Evolutionary conservation across 2,113 vertebrate species (phyloP).

Genomic region (Dinomys branickii): DNA sequence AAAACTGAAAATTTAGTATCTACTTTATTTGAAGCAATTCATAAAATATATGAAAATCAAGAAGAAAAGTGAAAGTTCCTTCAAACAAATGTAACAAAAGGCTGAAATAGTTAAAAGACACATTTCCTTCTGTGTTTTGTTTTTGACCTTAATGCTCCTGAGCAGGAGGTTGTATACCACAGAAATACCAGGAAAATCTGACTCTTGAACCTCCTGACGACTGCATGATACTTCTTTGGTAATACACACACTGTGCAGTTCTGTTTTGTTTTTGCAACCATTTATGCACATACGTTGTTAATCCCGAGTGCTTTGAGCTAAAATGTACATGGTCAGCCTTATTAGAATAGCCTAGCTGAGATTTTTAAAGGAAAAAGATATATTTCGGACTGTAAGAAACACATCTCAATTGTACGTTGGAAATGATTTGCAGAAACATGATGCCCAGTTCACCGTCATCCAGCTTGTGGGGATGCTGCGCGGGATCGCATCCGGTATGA

Average conservation of each 20-base stretch:
- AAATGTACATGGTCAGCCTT: not conserved
- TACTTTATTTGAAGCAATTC: not conserved
- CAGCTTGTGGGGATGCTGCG: conserved; percentile 95
- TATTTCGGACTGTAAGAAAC: not conserved
- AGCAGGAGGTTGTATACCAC: not conserved
- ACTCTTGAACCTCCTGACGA: not conserved
- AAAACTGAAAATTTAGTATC: not conserved
- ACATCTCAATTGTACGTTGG: conserved; percentile 52
- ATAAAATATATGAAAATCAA: not conserved
- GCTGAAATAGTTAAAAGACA: not conserved
- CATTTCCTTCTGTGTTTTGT: not conserved
- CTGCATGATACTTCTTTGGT: not conserved
- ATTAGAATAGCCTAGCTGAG: not conserved
- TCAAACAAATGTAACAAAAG: not conserved
- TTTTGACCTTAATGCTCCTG: not conserved
- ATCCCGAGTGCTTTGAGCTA: not conserved
- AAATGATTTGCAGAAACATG: conserved; percentile 92
- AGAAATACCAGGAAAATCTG: not conserved
- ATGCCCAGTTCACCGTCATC: conserved; percentile 98
- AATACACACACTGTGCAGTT: not conserved
- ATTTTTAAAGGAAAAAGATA: not conserved
- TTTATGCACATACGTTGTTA: not conserved
- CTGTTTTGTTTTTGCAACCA: not conserved
- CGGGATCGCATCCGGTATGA: conserved; percentile 94
- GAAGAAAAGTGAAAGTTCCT: not conserved